Percentiles rank a stretch among this genome's conserved stretches.
Evolutionary conservation across 2,797 vertebrate species (phyloP).

Genomic region (Falco berigora): DNA sequence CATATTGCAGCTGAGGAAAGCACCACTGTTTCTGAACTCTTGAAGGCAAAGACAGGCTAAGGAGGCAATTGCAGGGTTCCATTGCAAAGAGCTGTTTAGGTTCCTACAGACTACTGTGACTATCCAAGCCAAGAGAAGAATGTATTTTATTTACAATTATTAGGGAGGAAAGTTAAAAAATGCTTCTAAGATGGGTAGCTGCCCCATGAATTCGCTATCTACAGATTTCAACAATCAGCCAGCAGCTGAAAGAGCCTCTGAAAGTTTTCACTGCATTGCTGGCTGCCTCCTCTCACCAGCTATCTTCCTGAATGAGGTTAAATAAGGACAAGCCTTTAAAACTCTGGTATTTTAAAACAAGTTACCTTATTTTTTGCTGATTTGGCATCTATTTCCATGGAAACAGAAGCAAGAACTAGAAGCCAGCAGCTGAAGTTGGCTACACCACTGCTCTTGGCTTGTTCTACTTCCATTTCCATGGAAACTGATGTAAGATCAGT

Average conservation of each 20-base stretch:
- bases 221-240: background rate
- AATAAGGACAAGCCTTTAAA: slow-evolving; percentile 55
- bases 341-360: slow-evolving; percentile 38
- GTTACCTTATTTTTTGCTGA: slow-evolving; percentile 62
- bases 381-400: slow-evolving; percentile 63
- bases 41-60: background rate
- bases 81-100: background rate
- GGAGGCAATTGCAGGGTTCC: background rate
- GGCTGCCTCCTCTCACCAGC: background rate
- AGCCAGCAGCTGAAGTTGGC: slow-evolving; percentile 60
- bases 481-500: slow-evolving; percentile 66
- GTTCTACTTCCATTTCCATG: slow-evolving; percentile 73
- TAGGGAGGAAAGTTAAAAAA: background rate
- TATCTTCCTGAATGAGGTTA: slow-evolving; percentile 37
- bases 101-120: background rate
- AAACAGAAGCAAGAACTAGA: slow-evolving; percentile 64
- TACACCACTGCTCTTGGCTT: slow-evolving; percentile 59
- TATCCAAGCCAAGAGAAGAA: background rate
- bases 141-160: background rate
- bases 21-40: background rate
- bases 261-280: background rate
- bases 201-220: background rate
- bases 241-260: background rate
- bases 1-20: background rate
- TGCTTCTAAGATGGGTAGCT: background rate